These are phyloP conservation scores for Athalia circularis DNA, from an alignment of 2,888 invertebrate genomes.

Conservation along the genomic window DNA sequence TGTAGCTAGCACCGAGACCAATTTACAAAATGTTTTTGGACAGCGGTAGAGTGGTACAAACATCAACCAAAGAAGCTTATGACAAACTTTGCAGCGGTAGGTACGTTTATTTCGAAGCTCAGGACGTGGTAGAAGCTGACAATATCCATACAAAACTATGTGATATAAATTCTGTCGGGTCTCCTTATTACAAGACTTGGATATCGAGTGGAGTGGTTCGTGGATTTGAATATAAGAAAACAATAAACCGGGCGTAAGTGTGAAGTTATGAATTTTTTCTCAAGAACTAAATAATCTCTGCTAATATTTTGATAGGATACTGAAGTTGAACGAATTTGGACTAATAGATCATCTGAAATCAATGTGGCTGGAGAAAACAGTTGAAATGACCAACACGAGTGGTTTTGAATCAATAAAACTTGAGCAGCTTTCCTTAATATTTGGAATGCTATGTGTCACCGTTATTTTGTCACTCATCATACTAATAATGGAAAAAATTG, in stretches of 20 bases:
- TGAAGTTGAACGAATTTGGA: slow-evolving; percentile 55
- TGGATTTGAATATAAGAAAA: slow-evolving; percentile 54
- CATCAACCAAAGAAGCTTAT: slow-evolving; percentile 22
- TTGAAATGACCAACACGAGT: background rate
- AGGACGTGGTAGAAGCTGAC: slow-evolving; percentile 9
- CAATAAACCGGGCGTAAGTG: slow-evolving; percentile 58
- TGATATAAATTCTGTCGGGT: slow-evolving; percentile 46
- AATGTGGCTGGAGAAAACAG: background rate
- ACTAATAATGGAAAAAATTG: background rate
- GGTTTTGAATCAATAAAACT: background rate
- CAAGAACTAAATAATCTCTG: too few species aligned
- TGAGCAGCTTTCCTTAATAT: slow-evolving; percentile 2
- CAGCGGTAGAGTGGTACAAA: background rate
- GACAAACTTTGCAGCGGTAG: slow-evolving; percentile 45
- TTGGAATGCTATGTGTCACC: background rate
- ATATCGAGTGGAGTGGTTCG: slow-evolving; percentile 54
- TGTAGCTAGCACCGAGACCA: too few species aligned
- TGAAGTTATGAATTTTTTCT: background rate
- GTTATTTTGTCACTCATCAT: background rate
- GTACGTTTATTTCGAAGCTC: slow-evolving; percentile 46
- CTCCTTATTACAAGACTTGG: slow-evolving; percentile 36
- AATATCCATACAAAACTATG: slow-evolving; percentile 32
- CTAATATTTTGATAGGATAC: slow-evolving; percentile 47
- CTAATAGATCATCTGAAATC: slow-evolving; percentile 43
- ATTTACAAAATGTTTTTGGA: background rate